Conservation (phyloP, 2,888 invertebrate genomes). For the Cyrtodaria siliqua region DNA sequence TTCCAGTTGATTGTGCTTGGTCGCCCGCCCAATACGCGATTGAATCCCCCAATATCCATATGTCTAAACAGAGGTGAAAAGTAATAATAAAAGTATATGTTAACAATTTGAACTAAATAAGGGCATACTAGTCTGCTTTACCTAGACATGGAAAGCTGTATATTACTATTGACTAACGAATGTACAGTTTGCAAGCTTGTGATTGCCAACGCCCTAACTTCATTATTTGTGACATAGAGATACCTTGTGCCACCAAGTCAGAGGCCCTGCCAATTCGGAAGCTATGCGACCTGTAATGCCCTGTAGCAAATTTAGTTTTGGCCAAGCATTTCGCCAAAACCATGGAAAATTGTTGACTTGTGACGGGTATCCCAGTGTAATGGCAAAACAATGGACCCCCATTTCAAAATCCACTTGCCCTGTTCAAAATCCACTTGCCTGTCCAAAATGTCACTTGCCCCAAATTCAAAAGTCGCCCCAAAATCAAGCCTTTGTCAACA, state of each 20-base stretch:
- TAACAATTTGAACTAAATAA: too few species aligned
- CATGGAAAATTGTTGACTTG: background rate
- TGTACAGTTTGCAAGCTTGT: background rate
- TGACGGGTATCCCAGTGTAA: background rate
- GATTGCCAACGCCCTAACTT: constrained; percentile 6
- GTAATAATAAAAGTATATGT: too few species aligned
- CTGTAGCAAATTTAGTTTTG: too few species aligned
- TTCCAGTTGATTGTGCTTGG: background rate
- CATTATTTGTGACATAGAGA: constrained; percentile 6
- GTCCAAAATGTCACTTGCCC: too few species aligned
- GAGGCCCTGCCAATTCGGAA: constrained; percentile 19
- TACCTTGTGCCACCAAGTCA: constrained; percentile 6
- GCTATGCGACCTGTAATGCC: constrained; percentile 5
- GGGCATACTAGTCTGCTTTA: too few species aligned
- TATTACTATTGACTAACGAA: background rate
- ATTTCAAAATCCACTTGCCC: too few species aligned
- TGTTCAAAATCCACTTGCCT: too few species aligned
- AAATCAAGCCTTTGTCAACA: too few species aligned
- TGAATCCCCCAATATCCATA: constrained; percentile 37
- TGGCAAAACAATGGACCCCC: background rate
- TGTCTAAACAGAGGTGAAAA: constrained; percentile 1
- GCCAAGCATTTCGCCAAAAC: background rate
- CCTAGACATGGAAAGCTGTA: too few species aligned
- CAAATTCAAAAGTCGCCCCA: too few species aligned
- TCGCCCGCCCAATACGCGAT: constrained; percentile 40